Evolutionary conservation across 2,797 vertebrate species (phyloP), one percentile per base, ranked within the genome.

Genomic region (Spinus pinus): DNA sequence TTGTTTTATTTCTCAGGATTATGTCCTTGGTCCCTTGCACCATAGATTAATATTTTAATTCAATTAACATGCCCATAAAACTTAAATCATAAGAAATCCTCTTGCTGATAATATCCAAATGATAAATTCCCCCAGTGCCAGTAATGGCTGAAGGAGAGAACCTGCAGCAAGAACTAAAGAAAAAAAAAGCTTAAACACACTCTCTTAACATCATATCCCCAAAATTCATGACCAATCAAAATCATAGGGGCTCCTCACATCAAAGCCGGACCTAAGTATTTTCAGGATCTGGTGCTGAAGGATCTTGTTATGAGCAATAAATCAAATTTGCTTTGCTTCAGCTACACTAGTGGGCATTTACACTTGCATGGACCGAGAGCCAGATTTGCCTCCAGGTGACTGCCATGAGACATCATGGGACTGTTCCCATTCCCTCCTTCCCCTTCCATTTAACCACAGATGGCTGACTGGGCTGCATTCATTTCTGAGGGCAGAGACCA

Each of bases 1-100:
- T 94, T 64, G 87, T 89, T 95, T 95, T 94, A 78, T 83, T 94
- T 94, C 86, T 95, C 56, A 77, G 87, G 91, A 95, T 95, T 93
- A 22, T 56, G 78, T 91, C 81, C 91, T 96, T 90, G 87, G 75
- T 92, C 72, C 53, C 25, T 75, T 66, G 42, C 57, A 54, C 81
- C 73, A 50, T 72, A 37, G 91, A 86, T 90, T 89, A 97, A 93
- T 82, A 58, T 82, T 97, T 95, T 93, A 94, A 96, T 95, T 90
- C 82, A 81, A 90, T 96, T 96, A 91, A 61, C 74, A 79, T 33
- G 20, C 14, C 49, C 54, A 50, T 75, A 79, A 92, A 91, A 86
- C 58, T 87, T 77, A 91, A 50, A 60, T 91, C 83, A 94, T 88
- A 94, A 83, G 77, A 87, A 39, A 94, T 86, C 42, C 27, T 66